phyloP scores from a whole-genome alignment of 2,888 invertebrate species.

The Cataglyphis livida region DNA sequence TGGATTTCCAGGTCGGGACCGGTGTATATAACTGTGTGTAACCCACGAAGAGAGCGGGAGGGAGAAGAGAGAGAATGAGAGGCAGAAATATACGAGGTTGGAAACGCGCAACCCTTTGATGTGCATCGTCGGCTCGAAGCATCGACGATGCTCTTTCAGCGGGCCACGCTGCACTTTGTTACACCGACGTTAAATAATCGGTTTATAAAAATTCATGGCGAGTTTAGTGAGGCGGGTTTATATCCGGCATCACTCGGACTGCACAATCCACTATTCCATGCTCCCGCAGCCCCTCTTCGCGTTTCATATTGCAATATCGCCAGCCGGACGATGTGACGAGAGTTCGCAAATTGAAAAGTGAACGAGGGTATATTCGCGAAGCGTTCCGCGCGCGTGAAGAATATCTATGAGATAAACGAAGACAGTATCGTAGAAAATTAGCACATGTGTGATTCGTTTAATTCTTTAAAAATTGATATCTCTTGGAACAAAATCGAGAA shows the following conservation, averaged over 20 bases:
- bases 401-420: constrained; percentile 1
- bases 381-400: not conserved
- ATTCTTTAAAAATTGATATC: not conserved
- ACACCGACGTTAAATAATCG: constrained; percentile 83
- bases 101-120: constrained; percentile 80
- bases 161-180: constrained; percentile 76
- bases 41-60: constrained; percentile 29
- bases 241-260: constrained; percentile 63
- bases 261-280: constrained; percentile 23
- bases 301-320: constrained; percentile 25
- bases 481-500: not conserved
- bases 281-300: constrained; percentile 1
- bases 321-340: constrained; percentile 58
- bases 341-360: constrained; percentile 70
- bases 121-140: constrained; percentile 72
- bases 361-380: constrained; percentile 26
- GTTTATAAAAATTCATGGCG: constrained; percentile 84
- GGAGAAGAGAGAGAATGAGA: constrained; percentile 37
- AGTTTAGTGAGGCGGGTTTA: constrained; percentile 75
- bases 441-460: not conserved
- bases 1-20: constrained; percentile 81
- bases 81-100: constrained; percentile 50
- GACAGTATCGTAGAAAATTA: not conserved
- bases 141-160: constrained; percentile 60
- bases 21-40: constrained; percentile 64